Conservation (phyloP, 1,140 invertebrate species). For the Prorops nasuta region DNA sequence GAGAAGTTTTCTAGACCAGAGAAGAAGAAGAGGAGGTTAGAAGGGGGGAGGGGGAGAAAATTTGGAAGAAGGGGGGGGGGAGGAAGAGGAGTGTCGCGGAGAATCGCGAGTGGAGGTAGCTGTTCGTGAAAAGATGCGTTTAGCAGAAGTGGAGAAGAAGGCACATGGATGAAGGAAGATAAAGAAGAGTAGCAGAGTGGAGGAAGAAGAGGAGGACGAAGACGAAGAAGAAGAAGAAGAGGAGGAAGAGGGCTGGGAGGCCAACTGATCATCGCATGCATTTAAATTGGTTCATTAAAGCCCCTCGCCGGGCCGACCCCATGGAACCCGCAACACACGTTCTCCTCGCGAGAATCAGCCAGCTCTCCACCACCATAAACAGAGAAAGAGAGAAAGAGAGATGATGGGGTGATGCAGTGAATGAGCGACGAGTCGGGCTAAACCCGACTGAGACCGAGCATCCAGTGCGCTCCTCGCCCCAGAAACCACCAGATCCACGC, state of each 20-base stretch:
- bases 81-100: constrained; percentile 26
- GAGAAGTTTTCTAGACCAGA: too few relatives aligned
- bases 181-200: constrained; percentile 19
- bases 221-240: constrained; percentile 37
- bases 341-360: constrained; percentile 15
- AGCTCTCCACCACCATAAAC: constrained; percentile 15
- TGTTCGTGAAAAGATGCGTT: constrained; percentile 39
- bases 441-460: too few relatives aligned
- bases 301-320: constrained; percentile 40
- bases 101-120: constrained; percentile 38
- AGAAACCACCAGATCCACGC: too few relatives aligned
- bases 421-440: too few relatives aligned
- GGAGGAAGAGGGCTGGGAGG: constrained; percentile 53
- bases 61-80: too few relatives aligned
- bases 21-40: too few relatives aligned
- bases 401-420: too few relatives aligned
- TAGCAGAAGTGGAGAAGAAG: background rate
- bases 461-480: too few relatives aligned
- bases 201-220: constrained; percentile 13
- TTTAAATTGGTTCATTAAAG: constrained; percentile 60
- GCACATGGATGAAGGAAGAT: too few relatives aligned
- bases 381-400: too few relatives aligned
- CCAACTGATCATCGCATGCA: constrained; percentile 59
- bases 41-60: too few relatives aligned
- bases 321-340: constrained; percentile 28